Percentiles rank a stretch among this genome's conserved stretches.
phyloP scores from a whole-genome alignment of 2,888 invertebrate species.

The Aspidiotus rigidus region DNA sequence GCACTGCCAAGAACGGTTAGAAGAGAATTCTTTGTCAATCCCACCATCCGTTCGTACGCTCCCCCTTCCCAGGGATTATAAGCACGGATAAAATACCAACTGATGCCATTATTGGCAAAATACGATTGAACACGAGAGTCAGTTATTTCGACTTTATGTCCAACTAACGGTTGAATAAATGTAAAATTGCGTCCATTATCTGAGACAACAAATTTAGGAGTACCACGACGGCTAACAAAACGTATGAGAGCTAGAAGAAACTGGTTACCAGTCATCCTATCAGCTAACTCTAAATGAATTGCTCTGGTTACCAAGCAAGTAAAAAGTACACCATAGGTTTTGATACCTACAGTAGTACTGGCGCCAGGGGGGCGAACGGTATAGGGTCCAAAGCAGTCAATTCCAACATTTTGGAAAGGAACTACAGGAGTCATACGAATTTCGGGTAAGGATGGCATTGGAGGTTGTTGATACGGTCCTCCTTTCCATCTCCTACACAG shows the following conservation, averaged over 20 bases:
- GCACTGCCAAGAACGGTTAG: too few species aligned
- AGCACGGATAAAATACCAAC: too few species aligned
- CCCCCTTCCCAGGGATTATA: too few species aligned
- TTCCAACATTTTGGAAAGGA: neutral
- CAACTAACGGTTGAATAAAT: neutral
- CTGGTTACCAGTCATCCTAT: neutral
- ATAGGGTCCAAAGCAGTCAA: neutral
- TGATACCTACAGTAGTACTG: neutral
- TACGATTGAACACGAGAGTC: too few species aligned
- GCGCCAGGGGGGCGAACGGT: neutral
- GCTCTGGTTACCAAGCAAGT: constrained; percentile 6
- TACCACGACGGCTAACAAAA: neutral
- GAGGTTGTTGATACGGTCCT: neutral
- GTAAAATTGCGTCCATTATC: constrained; percentile 1
- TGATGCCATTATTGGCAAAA: too few species aligned
- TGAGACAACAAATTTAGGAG: neutral
- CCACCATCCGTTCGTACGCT: too few species aligned
- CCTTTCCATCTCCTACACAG: neutral
- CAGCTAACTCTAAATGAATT: neutral
- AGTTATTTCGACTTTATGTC: too few species aligned
- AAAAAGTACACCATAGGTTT: neutral
- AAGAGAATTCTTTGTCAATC: too few species aligned
- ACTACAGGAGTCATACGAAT: neutral
- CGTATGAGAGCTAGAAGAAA: neutral
- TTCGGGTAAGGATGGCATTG: neutral